Conservation (phyloP, 2,797 vertebrate species). For the Simalia tracyae region DNA sequence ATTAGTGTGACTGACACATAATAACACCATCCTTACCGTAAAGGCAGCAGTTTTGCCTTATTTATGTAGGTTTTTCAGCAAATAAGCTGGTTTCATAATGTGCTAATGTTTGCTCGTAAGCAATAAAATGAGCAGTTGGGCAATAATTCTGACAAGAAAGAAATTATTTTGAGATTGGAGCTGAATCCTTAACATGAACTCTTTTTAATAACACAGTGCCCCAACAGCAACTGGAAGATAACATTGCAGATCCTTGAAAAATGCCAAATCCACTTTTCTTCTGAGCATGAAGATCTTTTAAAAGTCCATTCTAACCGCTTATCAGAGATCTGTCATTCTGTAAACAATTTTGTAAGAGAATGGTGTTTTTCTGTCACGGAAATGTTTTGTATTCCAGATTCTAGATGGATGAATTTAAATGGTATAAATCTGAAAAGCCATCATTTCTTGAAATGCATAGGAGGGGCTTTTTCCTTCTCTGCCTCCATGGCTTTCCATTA, state of each 20-base stretch:
- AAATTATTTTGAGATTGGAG: conserved; percentile 45
- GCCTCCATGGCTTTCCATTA: neutral
- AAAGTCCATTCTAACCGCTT: neutral
- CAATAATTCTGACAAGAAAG: conserved; percentile 43
- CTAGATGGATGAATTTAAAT: neutral
- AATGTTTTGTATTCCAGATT: conserved; percentile 1
- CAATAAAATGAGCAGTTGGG: conserved; percentile 42
- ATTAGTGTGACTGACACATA: conserved; percentile 50
- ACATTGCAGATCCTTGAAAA: conserved; percentile 9
- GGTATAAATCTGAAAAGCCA: neutral
- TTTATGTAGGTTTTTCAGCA: conserved; percentile 53
- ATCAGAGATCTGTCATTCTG: neutral
- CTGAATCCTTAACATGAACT: conserved; percentile 21
- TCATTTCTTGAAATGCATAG: neutral
- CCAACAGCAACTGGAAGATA: conserved; percentile 41
- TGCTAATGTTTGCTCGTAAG: conserved; percentile 47
- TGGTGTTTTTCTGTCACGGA: neutral
- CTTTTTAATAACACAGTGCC: conserved; percentile 27
- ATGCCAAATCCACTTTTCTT: conserved; percentile 18
- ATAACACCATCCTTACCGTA: conserved; percentile 41
- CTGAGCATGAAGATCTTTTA: neutral
- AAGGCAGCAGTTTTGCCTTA: conserved; percentile 44
- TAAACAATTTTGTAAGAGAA: neutral
- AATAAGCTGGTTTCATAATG: conserved; percentile 49
- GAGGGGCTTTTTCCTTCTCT: neutral